Evolutionary conservation across 2,797 vertebrate species (phyloP), one percentile per base, ranked within the genome.

Genomic region (Coregonus suidteri): DNA sequence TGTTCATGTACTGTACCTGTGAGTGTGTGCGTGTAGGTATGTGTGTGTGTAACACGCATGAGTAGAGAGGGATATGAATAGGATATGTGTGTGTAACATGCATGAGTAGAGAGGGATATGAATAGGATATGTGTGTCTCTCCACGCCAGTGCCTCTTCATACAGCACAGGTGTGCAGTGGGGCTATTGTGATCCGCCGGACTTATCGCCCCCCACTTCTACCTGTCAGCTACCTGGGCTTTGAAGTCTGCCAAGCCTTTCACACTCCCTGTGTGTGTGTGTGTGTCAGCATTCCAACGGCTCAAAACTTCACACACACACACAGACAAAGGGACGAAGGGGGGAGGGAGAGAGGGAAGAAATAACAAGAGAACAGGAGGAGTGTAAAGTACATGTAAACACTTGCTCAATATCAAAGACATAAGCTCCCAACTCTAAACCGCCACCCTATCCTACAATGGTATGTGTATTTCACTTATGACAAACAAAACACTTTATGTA

Each of bases 91-190:
- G 59, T 52, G 62, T 67, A 15, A 30, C 30, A 54, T 31, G 52
- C 71, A 35, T 56, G 52, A 54, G 30, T 53, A 73, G 52, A 34
- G 76, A 59, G 64, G 76, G 73, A 78, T 87, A 79, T 77, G 84
- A 85, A 82, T 79, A 83, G 84, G 75, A 82, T 47, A 4, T 74
- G 37, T 74, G 5, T 51, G 35, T 89, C 83, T 91, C 90, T 91
- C 88, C 89, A 92, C 78, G 83, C 83, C 86, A 76, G 87, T 90
- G 89, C 88, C 73, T 89, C 79, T 94, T 87, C 93, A 91, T 92
- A 88, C 87, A 86, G 87, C 83, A 82, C 96, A 97, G 96, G 97
- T 97, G 96, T 80, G 6, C 88, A 0, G 74, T 74, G 87, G 84
- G 74, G 89, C 93, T 91, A 94, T 96, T 96, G 95, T 95, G 91